phyloP scores from a whole-genome alignment of 2,113 vertebrate species.

The Dermatemys mawii region DNA sequence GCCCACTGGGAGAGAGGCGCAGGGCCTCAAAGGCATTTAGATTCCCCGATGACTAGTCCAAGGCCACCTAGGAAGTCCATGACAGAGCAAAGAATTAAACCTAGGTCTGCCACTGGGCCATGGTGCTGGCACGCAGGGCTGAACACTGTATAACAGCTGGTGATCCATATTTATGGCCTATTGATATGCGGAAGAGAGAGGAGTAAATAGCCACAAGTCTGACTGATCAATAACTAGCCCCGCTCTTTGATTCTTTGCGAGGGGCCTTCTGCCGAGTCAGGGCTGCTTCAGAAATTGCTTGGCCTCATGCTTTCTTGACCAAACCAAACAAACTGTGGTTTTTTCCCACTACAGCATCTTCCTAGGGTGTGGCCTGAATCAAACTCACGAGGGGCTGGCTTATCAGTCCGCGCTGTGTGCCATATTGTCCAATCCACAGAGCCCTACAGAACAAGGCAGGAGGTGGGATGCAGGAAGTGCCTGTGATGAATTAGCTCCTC shows the following conservation, averaged over 20 bases:
- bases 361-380: neutral
- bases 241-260: neutral
- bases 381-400: neutral
- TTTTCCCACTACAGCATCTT: neutral
- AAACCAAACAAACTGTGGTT: neutral
- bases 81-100: neutral
- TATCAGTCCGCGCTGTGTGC: neutral
- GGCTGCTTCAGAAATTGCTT: neutral
- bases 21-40: neutral
- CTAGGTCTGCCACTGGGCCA: neutral
- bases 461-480: conserved; percentile 39
- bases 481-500: conserved; percentile 45
- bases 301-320: neutral
- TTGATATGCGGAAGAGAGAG: neutral
- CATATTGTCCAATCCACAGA: neutral
- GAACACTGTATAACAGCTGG: neutral
- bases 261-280: neutral
- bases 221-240: neutral
- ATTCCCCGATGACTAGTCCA: too few species aligned
- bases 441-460: neutral
- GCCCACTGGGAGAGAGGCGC: neutral
- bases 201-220: neutral
- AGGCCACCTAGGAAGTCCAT: neutral
- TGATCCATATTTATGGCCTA: neutral
- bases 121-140: neutral